Evolutionary conservation across 1,140 invertebrate genomes (phyloP).

Genomic region (Panulirus ornatus): DNA sequence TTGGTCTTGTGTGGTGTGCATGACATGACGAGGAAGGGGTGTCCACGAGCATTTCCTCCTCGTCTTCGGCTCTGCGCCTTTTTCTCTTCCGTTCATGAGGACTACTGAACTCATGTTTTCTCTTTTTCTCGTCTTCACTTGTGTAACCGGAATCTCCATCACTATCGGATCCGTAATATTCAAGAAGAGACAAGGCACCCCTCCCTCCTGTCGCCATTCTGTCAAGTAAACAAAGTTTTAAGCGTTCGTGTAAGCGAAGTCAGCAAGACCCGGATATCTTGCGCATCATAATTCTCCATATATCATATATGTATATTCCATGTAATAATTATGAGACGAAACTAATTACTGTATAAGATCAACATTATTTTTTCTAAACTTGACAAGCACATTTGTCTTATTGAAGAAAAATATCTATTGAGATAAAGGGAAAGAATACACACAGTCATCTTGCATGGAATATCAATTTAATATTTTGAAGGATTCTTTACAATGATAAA

Average conservation of each 20-base stretch:
- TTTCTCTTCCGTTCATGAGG: constrained; percentile 62
- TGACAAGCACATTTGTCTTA: no score
- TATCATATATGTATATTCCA: no score
- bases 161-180: constrained; percentile 63
- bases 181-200: constrained; percentile 54
- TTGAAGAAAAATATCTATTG: no score
- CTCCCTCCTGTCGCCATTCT: constrained; percentile 32
- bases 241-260: not conserved
- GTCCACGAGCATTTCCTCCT: constrained; percentile 68
- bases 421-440: no score
- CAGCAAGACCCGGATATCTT: no score
- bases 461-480: no score
- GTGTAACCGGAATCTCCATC: constrained; percentile 73
- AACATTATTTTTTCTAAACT: no score
- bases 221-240: constrained; percentile 47
- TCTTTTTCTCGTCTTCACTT: constrained; percentile 72
- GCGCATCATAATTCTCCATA: no score
- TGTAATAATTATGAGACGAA: no score
- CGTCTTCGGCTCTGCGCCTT: constrained; percentile 36
- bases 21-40: constrained; percentile 3
- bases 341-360: no score
- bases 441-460: no score
- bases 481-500: no score
- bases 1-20: not conserved
- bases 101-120: constrained; percentile 53